Conservation (phyloP, 1,140 invertebrate genomes). For the Polypedilum pembai region DNA sequence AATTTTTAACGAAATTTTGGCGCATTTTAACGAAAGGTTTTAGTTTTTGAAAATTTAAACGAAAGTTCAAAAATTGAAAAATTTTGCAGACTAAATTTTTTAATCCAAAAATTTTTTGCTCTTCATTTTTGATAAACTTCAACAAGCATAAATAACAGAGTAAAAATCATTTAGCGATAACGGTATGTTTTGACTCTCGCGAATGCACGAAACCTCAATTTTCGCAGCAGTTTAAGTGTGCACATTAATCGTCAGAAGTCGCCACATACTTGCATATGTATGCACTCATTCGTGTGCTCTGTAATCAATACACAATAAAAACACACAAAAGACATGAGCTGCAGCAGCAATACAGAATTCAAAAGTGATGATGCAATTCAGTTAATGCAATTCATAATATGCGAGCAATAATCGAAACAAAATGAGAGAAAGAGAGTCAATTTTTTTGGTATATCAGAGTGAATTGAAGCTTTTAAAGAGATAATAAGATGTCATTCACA, state of each 20-base stretch:
- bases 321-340: background rate
- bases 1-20: no score
- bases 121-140: no score
- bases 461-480: background rate
- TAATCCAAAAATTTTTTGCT: no score
- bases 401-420: background rate
- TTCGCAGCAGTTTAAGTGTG: conserved; percentile 8
- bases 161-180: conserved; percentile 12
- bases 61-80: no score
- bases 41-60: no score
- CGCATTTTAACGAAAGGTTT: no score
- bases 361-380: background rate
- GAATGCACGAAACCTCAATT: conserved; percentile 14
- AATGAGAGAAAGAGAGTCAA: background rate
- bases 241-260: conserved; percentile 15
- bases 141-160: background rate
- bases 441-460: background rate
- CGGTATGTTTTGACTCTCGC: conserved; percentile 10
- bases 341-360: background rate
- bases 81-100: no score
- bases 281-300: background rate
- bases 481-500: conserved; percentile 7
- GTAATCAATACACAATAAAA: background rate
- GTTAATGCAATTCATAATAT: background rate
- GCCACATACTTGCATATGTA: background rate